These are phyloP conservation scores for Tachysurus fulvidraco DNA, from an alignment of 2,113 vertebrate species.

Conservation along the genomic window DNA sequence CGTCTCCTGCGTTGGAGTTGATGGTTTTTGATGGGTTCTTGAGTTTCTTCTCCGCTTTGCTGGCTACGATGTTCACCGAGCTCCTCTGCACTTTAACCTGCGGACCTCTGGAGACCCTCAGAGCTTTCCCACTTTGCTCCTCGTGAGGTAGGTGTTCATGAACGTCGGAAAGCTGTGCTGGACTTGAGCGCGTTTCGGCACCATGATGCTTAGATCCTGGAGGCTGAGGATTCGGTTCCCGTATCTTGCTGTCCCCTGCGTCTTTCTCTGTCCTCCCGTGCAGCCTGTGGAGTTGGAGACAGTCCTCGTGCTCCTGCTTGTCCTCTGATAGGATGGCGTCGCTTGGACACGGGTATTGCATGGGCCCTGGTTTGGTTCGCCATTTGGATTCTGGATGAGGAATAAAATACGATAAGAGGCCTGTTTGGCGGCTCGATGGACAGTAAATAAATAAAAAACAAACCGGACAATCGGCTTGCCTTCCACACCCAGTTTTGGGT, in stretches of 20 bases:
- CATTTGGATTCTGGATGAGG: constrained; percentile 68
- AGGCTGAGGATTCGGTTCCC: constrained; percentile 60
- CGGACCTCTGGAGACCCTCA: constrained; percentile 63
- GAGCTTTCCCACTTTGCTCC: constrained; percentile 67
- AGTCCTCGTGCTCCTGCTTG: constrained; percentile 68
- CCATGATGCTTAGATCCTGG: constrained; percentile 56
- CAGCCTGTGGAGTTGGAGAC: constrained; percentile 73
- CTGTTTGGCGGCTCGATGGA: no score
- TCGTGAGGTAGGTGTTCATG: constrained; percentile 75
- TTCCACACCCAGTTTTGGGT: constrained; percentile 70
- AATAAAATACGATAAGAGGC: background rate
- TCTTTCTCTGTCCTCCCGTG: constrained; percentile 64
- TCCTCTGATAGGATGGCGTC: constrained; percentile 63
- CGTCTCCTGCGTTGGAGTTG: constrained; percentile 64
- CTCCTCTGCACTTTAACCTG: constrained; percentile 69
- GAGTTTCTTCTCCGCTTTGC: constrained; percentile 73
- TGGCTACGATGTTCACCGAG: constrained; percentile 59
- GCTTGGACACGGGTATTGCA: constrained; percentile 75
- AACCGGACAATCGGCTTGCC: constrained; percentile 55
- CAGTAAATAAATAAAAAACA: background rate
- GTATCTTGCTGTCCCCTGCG: constrained; percentile 56
- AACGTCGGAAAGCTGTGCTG: constrained; percentile 19
- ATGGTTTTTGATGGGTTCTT: constrained; percentile 66
- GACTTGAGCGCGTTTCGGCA: constrained; percentile 55
- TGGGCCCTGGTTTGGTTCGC: constrained; percentile 67